Base-by-base conservation (phyloP, 1,140 invertebrate species). In the Ooceraea biroi region DNA sequence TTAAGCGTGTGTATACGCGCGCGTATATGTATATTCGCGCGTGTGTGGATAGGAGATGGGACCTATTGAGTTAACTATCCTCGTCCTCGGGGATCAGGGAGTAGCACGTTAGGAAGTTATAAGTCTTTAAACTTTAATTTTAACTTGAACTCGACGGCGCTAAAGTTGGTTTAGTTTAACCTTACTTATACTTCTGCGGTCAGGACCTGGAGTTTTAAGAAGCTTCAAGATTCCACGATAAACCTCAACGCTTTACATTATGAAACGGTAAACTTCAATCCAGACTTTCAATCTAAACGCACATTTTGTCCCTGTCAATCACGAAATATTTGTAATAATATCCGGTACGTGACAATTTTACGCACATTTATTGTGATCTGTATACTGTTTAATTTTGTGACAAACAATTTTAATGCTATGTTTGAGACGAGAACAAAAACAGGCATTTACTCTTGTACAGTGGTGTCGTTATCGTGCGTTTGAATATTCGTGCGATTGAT, bases 121-220 rank as follows among this genome's bases (percentile, higher is more conserved):
- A 91, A 91, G 91, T 91, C 90, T 91, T 90, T 90, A 90, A 89
- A 91, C 83, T 91, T 91, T 91, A 91, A 91, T 90, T 91, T 91
- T 88, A 91, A 87, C 85, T 88, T 90, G 88, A 87, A 89, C 88
- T 87, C 83, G 60, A 61, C 63, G 41, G 63, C 11, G 58, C 55
- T 66, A 86, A 85, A 89, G 85, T 87, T 87, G 69, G 76, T 86
- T 88, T 84, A 89, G 88, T 87, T 86, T 73, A 82, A 63, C 85
- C 86, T 91, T 90, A 90, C 87, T 89, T 89, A 91, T 88, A 86
- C 88, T 91, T 89, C 77, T 78, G 84, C 86, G 89, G 82, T 87
- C 85, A 85, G 74, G 60, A 77, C 69, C 78, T 60, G 85, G 84
- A 90, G 89, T 72, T 82, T 85, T 82, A 84, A 83, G 86, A 85